Evolutionary conservation across 2,888 invertebrate species (phyloP), one percentile per base, ranked within the genome.

Genomic region (Anoncus sp.): DNA sequence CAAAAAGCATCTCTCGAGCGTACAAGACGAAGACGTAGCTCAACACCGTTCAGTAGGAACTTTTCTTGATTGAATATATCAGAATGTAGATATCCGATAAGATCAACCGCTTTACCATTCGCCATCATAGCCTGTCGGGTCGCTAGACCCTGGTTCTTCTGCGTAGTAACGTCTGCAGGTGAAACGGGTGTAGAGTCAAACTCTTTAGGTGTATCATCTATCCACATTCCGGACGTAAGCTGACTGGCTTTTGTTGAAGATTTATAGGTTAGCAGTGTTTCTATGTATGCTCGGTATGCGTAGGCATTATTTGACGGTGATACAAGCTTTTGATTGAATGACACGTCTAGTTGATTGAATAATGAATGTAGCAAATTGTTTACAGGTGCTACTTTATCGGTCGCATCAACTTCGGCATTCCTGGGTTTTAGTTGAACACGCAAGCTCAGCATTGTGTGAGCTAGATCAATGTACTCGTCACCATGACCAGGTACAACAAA

Each of bases 261-360:
- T 31, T 7, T 7, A 49, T 84, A 84, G 75, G 82, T 84, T 4
- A 38, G 18, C 5, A 59, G 35, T 18, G 38, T 38, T 59, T 38
- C 38, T 20, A 86, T 82, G 59, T 85, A 85, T 0, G 83, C 78
- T 22, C 85, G 63, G 71, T 85, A 86, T 0, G 83, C 74, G 31
- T 85, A 87, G 4, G 83, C 80, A 55, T 83, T 83, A 53, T 82
- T 84, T 12, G 81, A 74, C 1, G 84, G 80, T 0, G 83, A 84
- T 7, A 86, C 77, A 6, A 84, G 43, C 75, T 85, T 85, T 62
- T 85, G 82, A 69, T 87, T 86, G 16, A 86, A 78, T 69, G 79
- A 83, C n/a, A 86, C 70, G 60, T 85, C 83, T 1, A 84, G 75
- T 60, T 86, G 85, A 51, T 79, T 81, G 55, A 51, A 51, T 22